phyloP scores from a whole-genome alignment of 2,113 vertebrate genomes.

The Serilophus lunatus region DNA sequence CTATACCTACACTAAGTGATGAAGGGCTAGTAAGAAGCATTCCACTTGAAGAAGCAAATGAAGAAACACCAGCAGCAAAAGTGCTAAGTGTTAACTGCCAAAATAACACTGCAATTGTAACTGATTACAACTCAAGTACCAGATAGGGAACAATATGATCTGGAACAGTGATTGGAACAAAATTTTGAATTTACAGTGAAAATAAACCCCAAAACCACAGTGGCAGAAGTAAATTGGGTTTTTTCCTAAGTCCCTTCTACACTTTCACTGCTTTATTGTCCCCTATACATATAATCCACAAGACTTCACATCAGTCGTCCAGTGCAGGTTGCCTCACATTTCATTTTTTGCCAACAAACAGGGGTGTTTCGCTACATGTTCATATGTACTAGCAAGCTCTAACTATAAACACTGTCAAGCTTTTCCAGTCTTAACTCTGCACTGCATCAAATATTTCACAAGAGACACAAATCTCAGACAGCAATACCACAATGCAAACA shows the following conservation, averaged over 20 bases:
- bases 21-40: background rate
- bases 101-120: background rate
- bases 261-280: background rate
- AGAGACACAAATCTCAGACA: background rate
- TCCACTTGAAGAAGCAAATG: background rate
- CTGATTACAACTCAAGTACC: background rate
- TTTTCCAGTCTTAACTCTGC: background rate
- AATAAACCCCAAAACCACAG: too few relatives aligned
- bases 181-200: background rate
- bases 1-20: background rate
- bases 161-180: background rate
- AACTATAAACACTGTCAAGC: background rate
- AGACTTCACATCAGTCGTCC: background rate
- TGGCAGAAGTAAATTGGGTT: background rate
- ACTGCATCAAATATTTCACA: background rate
- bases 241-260: background rate
- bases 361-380: background rate
- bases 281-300: background rate
- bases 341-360: background rate
- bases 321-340: background rate
- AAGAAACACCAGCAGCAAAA: background rate
- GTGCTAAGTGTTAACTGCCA: background rate
- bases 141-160: background rate
- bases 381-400: background rate
- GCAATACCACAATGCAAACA: background rate